Evolutionary conservation across 2,113 vertebrate species (phyloP).

Genomic region (Pteronura brasiliensis): DNA sequence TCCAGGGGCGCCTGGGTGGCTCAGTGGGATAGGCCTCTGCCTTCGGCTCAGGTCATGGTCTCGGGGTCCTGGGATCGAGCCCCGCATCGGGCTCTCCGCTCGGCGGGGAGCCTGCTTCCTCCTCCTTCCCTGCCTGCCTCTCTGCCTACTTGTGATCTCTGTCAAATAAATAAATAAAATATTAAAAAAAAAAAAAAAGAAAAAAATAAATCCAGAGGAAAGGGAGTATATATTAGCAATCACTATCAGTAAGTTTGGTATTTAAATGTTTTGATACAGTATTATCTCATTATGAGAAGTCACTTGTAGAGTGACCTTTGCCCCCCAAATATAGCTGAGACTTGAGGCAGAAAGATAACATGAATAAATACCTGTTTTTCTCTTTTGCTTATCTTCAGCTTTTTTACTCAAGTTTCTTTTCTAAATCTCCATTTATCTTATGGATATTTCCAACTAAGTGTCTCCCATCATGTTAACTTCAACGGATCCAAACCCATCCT

Average conservation of each 20-base stretch:
- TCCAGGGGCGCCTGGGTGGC: too few species aligned
- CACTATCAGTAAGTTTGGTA: background rate
- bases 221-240: constrained; percentile 18
- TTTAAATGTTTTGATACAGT: background rate
- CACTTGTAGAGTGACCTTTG: background rate
- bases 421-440: background rate
- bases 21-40: too few species aligned
- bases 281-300: background rate
- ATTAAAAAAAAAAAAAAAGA: constrained; percentile 15
- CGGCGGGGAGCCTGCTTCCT: too few species aligned
- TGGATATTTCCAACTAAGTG: background rate
- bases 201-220: constrained; percentile 42
- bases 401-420: background rate
- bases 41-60: too few species aligned
- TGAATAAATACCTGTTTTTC: background rate
- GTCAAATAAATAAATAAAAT: too few species aligned
- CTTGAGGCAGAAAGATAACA: background rate
- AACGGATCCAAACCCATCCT: background rate
- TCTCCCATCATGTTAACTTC: background rate
- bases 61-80: too few species aligned
- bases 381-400: background rate
- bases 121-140: too few species aligned
- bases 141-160: too few species aligned
- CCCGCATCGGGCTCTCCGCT: too few species aligned
- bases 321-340: background rate